Evolutionary conservation across 2,888 invertebrate genomes (phyloP), one percentile per base, ranked within the genome.

Genomic region (Tanytarsus gracilentus): DNA sequence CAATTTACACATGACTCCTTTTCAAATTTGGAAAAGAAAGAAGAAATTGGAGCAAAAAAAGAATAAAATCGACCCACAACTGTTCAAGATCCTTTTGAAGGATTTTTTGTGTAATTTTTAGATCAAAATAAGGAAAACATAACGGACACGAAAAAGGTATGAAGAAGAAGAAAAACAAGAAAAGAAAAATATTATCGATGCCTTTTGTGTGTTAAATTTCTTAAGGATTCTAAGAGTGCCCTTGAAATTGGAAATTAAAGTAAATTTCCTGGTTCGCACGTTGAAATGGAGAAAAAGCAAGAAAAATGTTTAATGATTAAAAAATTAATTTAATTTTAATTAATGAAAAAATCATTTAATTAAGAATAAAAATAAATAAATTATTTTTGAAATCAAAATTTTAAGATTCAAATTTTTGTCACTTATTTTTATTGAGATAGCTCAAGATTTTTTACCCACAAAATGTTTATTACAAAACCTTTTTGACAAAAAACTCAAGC

Each of bases 81-180:
- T 55, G 55, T 40, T 55, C 26, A 26, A 40, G 5, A 51, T 51
- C 51, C 51, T 51, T 51, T 49, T 30, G 23, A 30, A 51, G 51
- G 51, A 51, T 51, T 51, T 51, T 51, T 51, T 51, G 29, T 30
- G 30, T 25, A 30, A 25, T 51, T 25, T 26, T 55, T 25, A 30
- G 11, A 33, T 39, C 6, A 14, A 36, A 55, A 40, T 6, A 55
- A 25, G 40, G 6, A 21, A 8, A 55, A 39, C 55, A 55, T 40
- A 55, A 55, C 36, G 30, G 55, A 55, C 26, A 49, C 52, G 40
- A 18, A 44, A 44, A 18, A 44, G 21, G 7, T 23, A 53, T 23
- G 11, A 36, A 44, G 44, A 23, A 49, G n/a, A n/a, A 21, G 21
- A 44, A 44, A 44, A 44, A 39, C 39, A 39, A 39, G 4, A 39